Percentiles rank a stretch among this genome's conserved stretches.
These are phyloP conservation scores for Uloborus plumipes DNA, from an alignment of 2,888 invertebrate species.

Conservation along the genomic window DNA sequence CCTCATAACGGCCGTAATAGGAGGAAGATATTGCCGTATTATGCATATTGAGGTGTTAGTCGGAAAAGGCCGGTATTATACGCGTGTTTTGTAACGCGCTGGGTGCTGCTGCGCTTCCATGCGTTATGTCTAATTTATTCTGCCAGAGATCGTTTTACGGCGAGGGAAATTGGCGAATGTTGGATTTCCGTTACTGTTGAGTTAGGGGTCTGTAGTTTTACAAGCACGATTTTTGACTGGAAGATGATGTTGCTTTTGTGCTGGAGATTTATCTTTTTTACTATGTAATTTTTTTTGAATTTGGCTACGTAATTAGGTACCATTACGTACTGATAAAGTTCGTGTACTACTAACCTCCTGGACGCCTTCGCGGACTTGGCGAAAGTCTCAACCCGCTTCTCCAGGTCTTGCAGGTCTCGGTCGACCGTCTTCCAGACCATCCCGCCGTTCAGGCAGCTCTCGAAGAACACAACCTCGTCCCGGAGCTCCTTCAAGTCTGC, in stretches of 20 bases:
- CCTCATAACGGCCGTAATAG: slow-evolving; percentile 31
- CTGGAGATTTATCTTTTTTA: too few relatives aligned
- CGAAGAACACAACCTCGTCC: background rate
- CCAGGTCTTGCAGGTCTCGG: slow-evolving; percentile 16
- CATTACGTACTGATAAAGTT: too few relatives aligned
- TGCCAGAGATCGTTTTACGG: background rate
- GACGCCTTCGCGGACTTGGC: background rate
- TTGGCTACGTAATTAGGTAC: too few relatives aligned
- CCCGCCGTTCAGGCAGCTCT: slow-evolving; percentile 9
- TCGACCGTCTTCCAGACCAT: slow-evolving; percentile 21
- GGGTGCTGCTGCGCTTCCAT: slow-evolving; percentile 25
- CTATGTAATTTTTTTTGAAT: too few relatives aligned
- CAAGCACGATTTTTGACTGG: too few relatives aligned
- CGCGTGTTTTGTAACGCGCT: slow-evolving; percentile 29
- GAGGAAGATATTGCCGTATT: slow-evolving; percentile 53
- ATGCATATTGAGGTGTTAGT: slow-evolving; percentile 52
- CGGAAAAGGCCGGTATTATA: slow-evolving; percentile 42
- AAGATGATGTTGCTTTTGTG: too few relatives aligned
- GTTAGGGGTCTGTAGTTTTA: too few relatives aligned
- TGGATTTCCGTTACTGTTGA: background rate
- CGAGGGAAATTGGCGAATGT: slow-evolving; percentile 11
- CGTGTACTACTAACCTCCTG: too few relatives aligned
- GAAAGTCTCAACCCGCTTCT: slow-evolving; percentile 5
- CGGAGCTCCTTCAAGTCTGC: slow-evolving; percentile 20
- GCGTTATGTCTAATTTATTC: slow-evolving; percentile 58